Base-by-base conservation (phyloP, 2,797 vertebrate species). In the Falco novaeseelandiae region DNA sequence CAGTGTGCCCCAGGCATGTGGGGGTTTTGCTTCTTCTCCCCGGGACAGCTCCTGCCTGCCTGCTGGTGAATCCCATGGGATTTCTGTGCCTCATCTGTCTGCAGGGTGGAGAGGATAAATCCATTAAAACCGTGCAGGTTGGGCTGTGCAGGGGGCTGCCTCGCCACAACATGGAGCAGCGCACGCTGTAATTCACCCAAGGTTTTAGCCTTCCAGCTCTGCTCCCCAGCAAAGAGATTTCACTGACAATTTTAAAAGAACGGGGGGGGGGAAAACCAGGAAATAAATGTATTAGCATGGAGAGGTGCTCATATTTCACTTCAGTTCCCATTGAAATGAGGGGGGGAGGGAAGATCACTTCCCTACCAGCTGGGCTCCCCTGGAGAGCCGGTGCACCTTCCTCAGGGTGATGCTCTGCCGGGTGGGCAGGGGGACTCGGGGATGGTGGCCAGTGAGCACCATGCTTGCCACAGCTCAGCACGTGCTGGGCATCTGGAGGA, bases 401-500 rank as follows among this genome's bases (percentile, higher is more conserved):
- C 36, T 18, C 6, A 2, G 25, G 48, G 26, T 1, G 32, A 49
- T 10, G 32, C 72, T 72, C 62, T 7, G 8, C 58, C 3, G 6
- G 52, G 58, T 1, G 16, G 29, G 12, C 26, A 70, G 29, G 49
- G 29, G 44, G 7, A 62, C 10, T 0, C 10, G 38, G 32, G 71
- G 87, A 49, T 4, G 8, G 63, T 0, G 13, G 34, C 34, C 48
- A 48, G 59, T 0, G 0, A 65, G 30, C 3, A 1, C 40, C 0
- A 1, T 4, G 51, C 15, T 25, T 54, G 82, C 61, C 6, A 2
- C 78, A 74, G 79, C 79, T 48, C 0, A 2, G 59, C 70, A 49
- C 0, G 0, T 22, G 34, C 21, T 38, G 10, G 32, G 55, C 36
- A 7, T 57, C 52, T 5, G 22, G n/a, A 63, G 49, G 14, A 66